phyloP scores from a whole-genome alignment of 2,888 invertebrate species.

The Barypeithes pellucidus region DNA sequence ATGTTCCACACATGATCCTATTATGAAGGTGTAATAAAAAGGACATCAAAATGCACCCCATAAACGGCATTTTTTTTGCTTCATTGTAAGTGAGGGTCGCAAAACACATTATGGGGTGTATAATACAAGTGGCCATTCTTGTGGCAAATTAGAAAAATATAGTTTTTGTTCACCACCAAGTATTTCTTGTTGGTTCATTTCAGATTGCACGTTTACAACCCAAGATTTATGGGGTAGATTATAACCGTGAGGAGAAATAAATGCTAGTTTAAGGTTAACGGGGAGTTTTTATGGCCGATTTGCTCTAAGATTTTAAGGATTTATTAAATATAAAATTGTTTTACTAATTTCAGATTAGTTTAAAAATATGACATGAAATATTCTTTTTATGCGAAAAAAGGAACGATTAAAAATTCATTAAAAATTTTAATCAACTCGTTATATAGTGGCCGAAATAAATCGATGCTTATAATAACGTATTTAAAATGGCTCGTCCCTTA shows the following conservation, averaged over 20 bases:
- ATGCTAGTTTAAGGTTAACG: not conserved
- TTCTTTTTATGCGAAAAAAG: too few relatives aligned
- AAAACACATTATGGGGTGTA: conserved; percentile 32
- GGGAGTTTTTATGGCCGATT: not conserved
- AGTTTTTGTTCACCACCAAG: conserved; percentile 32
- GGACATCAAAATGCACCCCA: conserved; percentile 21
- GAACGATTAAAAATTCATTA: too few relatives aligned
- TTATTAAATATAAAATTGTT: conserved; percentile 6
- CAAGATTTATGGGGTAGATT: conserved; percentile 1
- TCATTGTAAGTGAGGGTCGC: conserved; percentile 36
- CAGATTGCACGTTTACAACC: conserved; percentile 29
- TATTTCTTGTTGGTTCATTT: conserved; percentile 42
- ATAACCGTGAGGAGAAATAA: not conserved
- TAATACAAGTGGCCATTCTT: conserved; percentile 46
- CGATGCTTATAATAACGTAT: too few relatives aligned
- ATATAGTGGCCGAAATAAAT: too few relatives aligned
- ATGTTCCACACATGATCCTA: not conserved
- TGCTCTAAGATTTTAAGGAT: not conserved
- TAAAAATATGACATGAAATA: not conserved
- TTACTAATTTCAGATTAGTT: not conserved
- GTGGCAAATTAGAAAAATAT: conserved; percentile 42
- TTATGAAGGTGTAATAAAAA: conserved; percentile 13
- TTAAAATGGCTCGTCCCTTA: too few relatives aligned
- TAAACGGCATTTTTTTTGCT: conserved; percentile 37
- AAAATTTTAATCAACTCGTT: too few relatives aligned